These are phyloP conservation scores for Pyrocoelia pectoralis DNA, from an alignment of 2,888 invertebrate species.

Conservation along the genomic window DNA sequence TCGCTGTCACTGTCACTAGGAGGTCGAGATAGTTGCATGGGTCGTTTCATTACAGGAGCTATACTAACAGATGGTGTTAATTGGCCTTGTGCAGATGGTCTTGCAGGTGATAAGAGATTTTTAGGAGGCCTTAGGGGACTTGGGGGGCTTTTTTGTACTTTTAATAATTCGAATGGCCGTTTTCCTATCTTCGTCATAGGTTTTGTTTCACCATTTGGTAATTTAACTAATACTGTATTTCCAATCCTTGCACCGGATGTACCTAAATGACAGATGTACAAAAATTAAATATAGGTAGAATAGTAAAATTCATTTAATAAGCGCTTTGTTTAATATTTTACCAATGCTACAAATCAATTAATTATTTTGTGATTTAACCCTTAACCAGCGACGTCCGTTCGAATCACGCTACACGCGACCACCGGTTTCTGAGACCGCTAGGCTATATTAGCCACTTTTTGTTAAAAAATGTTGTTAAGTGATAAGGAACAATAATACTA, in stretches of 20 bases:
- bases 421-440: no score
- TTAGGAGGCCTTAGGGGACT: constrained; percentile 43
- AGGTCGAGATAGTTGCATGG: constrained; percentile 41
- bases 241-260: constrained; percentile 56
- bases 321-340: no score
- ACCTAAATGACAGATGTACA: no score
- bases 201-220: constrained; percentile 60
- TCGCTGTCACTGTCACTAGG: constrained; percentile 55
- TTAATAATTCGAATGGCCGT: constrained; percentile 56
- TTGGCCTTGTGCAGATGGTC: constrained; percentile 46
- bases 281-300: no score
- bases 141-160: constrained; percentile 56
- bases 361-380: no score
- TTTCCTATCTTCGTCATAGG: constrained; percentile 58
- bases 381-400: no score
- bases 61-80: constrained; percentile 63
- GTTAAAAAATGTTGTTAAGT: no score
- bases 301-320: no score
- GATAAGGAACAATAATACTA: no score
- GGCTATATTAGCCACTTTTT: no score
- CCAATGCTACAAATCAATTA: no score
- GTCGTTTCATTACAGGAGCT: constrained; percentile 58
- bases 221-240: constrained; percentile 58
- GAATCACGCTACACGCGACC: no score
- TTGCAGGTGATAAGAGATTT: constrained; percentile 39